Base-by-base conservation (phyloP, 1,140 invertebrate species). In the Drosophila auraria region DNA sequence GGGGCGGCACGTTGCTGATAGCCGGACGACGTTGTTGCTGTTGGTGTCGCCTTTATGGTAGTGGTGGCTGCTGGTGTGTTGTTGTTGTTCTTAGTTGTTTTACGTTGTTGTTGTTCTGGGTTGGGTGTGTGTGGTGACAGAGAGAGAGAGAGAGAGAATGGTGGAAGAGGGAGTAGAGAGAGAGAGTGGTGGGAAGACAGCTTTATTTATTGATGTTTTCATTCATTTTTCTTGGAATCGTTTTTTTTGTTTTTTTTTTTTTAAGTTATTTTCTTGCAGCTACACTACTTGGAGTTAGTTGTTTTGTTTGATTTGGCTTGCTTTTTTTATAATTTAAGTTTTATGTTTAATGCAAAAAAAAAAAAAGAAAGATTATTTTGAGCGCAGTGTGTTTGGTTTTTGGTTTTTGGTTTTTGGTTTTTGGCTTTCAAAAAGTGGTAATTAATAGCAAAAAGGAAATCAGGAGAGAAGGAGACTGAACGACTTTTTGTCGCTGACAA, bases 161-260 rank as follows among this genome's bases (percentile, higher is more conserved):
- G 45, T 45, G 62, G 42, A 47, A 54, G 38, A 42, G 74, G 76
- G 53, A 56, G 74, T 58, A 82, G 70, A 77, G 73, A 83, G 76
- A 84, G 82, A 84, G 84, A 84, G 84, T 87, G 90, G 82, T 86
- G 82, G 86, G 82, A 90, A 90, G 80, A 90, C 86, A 91, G 87
- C 86, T 86, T 90, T 90, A 73, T 73, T 73, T 71, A 73, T 73
- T 72, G 53, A 72, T 51, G 59, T 62, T 76, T 63, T 81, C 33
- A 51, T 62, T 59, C 69, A 62, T 53, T 79, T 63, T 57, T 73
- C 51, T 51, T 77, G 59, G 50, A 56, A 58, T 62, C 56, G 45
- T 15, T 62, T 60, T 58, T 74, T 70, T 68, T 51, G 59, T 59
- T 51, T 17, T 74, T 70, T 68, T 51, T 62, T 59, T 51, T 17